Base-by-base conservation (phyloP, 2,888 invertebrate genomes). In the Alviniconcha strummeri region DNA sequence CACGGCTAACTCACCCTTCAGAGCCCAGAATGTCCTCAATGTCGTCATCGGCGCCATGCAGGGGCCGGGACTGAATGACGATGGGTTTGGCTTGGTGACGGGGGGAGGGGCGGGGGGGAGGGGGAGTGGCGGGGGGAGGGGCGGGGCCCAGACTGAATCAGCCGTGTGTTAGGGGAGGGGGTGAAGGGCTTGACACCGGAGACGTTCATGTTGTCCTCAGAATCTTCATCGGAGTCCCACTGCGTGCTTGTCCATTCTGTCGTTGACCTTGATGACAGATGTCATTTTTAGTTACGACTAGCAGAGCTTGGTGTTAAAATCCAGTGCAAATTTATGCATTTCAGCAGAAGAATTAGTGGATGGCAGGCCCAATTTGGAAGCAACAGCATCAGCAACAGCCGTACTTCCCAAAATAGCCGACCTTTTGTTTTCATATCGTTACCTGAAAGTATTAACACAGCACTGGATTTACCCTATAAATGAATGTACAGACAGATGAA, bases 201-300 rank as follows among this genome's bases (percentile, higher is more conserved):
- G 69, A 84, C 83, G 11, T 84, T 67, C 9, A 71, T 76, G 11
- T 60, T 75, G 36, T 80, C 83, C 7, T 80, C 83, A 5, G 60
- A 74, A 57, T 81, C 84, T 15, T 85, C 84, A 9, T 89, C 89
- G 0, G 90, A 89, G 60, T 89, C 90, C 90, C 90, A 91, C 85
- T 90, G 89, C n/a, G 91, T 91, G 80, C 90, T 91, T 6, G 91
- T 90, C 87, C 90, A 91, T 64, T 91, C 91, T 17, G 90, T 91
- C 8, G 91, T 85, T 52, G 84, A 85, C 6, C 86, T 86, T 72
- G 56, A 67, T 54, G 4, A 54, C 8, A 36, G 11, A 0, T 3
- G 36, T 36, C 36, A 36, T 36, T 36, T 36, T 36, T 36, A 36
- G 36, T 36, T 36, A 36, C 36, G 36, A 36, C 36, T 36, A 36